phyloP scores from a whole-genome alignment of 2,888 invertebrate species.

The Amblyjoppa proteus region DNA sequence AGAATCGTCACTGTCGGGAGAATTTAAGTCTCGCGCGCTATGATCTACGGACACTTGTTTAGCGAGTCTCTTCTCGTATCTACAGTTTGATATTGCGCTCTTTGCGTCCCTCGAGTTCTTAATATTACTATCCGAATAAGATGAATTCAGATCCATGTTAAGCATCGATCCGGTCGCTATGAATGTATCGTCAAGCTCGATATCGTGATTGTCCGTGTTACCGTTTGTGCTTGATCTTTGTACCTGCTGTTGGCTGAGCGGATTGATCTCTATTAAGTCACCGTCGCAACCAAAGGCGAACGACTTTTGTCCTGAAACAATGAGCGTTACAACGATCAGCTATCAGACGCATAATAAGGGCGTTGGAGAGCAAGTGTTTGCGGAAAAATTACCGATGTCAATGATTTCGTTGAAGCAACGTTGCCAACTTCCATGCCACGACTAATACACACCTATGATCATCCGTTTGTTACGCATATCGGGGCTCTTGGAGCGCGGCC shows the following conservation, averaged over 20 bases:
- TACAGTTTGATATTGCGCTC: conserved; percentile 55
- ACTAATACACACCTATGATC: conserved; percentile 80
- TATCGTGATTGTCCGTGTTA: conserved; percentile 59
- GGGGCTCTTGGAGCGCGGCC: conserved; percentile 82
- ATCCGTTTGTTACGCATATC: conserved; percentile 84
- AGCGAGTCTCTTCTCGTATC: conserved; percentile 59
- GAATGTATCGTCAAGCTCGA: conserved; percentile 62
- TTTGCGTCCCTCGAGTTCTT: conserved; percentile 14
- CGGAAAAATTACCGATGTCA: conserved; percentile 4
- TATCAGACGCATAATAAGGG: background rate
- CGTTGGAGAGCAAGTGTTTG: background rate
- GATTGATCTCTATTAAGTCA: conserved; percentile 81
- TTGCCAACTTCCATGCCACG: conserved; percentile 28
- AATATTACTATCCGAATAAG: background rate
- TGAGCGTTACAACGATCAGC: background rate
- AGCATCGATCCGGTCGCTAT: conserved; percentile 3
- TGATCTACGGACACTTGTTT: conserved; percentile 73
- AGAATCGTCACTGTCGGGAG: conserved; percentile 30
- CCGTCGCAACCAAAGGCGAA: conserved; percentile 83
- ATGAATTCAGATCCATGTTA: background rate
- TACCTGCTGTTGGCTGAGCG: conserved; percentile 55
- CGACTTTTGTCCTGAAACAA: conserved; percentile 81
- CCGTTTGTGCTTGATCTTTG: conserved; percentile 60
- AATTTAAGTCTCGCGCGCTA: conserved; percentile 51
- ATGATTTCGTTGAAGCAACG: background rate